A percentile compares a stretch with the other conserved stretches of the same genome.
These are phyloP conservation scores for Tyrophagus putrescentiae DNA, from an alignment of 1,140 invertebrate genomes.

Conservation along the genomic window DNA sequence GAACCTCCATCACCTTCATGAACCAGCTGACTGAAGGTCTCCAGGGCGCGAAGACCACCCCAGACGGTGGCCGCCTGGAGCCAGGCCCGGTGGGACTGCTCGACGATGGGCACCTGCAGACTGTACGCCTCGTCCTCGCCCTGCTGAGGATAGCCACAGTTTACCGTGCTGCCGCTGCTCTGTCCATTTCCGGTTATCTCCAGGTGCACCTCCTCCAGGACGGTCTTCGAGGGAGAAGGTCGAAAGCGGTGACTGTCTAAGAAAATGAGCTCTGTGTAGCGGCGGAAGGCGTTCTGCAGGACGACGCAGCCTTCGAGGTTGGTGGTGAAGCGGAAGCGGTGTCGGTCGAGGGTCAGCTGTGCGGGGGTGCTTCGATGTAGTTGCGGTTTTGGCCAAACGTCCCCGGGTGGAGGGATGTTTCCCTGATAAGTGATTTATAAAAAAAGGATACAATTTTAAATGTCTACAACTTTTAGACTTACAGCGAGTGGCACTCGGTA, in stretches of 20 bases:
- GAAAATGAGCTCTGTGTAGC: slow-evolving; percentile 23
- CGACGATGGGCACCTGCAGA: neutral
- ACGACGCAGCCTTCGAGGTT: slow-evolving; percentile 20
- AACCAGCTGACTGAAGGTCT: slow-evolving; percentile 36
- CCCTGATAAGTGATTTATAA: neutral
- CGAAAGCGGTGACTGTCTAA: neutral
- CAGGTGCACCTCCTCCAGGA: slow-evolving; percentile 2
- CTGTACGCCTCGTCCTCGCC: slow-evolving; percentile 20
- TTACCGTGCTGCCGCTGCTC: neutral
- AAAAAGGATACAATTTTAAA: neutral
- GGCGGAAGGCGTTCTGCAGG: slow-evolving; percentile 8
- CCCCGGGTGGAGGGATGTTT: neutral
- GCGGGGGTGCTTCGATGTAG: neutral
- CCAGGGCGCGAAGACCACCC: slow-evolving; percentile 27
- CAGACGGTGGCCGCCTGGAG: slow-evolving; percentile 18
- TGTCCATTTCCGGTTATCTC: neutral
- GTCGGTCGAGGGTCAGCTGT: neutral
- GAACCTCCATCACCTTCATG: slow-evolving; percentile 25
- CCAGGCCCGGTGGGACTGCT: neutral
- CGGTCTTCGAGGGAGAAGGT: neutral
- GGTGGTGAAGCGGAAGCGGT: neutral
- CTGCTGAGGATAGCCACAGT: slow-evolving; percentile 23
- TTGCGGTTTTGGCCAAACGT: neutral
- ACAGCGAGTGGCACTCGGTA: slow-evolving; percentile 7
- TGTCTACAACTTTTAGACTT: slow-evolving; percentile 3